phyloP scores from a whole-genome alignment of 1,140 invertebrate species.

The Pteromalus puparum region DNA sequence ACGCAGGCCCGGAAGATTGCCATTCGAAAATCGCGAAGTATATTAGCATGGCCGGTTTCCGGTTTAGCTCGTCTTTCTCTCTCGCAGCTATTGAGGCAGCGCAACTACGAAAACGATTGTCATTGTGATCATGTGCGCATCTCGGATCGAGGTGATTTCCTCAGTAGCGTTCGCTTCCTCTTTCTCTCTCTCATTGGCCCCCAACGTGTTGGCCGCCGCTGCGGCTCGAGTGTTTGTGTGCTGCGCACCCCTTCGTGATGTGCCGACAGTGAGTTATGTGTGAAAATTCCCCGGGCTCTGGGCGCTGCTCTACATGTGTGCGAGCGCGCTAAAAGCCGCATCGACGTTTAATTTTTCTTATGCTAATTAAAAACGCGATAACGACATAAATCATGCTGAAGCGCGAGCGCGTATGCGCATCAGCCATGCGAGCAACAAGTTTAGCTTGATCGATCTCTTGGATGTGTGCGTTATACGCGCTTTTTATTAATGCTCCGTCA shows the following conservation, averaged over 20 bases:
- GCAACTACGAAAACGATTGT: constrained; percentile 12
- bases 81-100: neutral
- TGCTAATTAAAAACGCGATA: constrained; percentile 52
- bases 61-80: neutral
- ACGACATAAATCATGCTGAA: constrained; percentile 42
- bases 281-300: constrained; percentile 46
- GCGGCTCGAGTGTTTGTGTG: constrained; percentile 19
- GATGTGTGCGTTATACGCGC: neutral
- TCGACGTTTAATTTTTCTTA: constrained; percentile 50
- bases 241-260: constrained; percentile 29
- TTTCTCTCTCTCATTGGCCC: constrained; percentile 12
- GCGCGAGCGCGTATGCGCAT: neutral
- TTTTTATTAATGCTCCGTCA: neutral
- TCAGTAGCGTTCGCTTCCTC: neutral
- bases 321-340: constrained; percentile 24
- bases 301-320: neutral
- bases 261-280: constrained; percentile 50
- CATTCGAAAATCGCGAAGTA: constrained; percentile 50
- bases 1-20: constrained; percentile 45
- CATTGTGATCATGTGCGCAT: constrained; percentile 41
- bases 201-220: neutral
- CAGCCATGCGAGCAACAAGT: constrained; percentile 11
- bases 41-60: constrained; percentile 1
- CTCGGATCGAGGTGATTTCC: constrained; percentile 46
- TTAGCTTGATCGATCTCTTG: neutral